Percentiles rank a stretch among this genome's conserved stretches.
Conservation (phyloP, 23 tunicate species). For the Halocynthia aurantium region DNA sequence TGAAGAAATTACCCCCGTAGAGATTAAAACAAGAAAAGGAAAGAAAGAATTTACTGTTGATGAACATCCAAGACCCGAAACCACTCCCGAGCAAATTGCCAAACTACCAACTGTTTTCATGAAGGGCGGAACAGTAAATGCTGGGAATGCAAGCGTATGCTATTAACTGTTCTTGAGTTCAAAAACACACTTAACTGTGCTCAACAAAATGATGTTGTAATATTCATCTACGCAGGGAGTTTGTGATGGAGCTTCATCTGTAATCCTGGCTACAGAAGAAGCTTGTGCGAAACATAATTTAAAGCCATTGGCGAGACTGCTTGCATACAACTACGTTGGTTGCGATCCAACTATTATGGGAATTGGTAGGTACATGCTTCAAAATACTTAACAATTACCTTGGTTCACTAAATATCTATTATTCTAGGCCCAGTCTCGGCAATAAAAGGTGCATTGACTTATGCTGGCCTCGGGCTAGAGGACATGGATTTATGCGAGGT, state of each 20-base stretch:
- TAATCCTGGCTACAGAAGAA: slow-evolving; percentile 90
- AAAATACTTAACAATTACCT: not conserved
- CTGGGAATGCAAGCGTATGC: slow-evolving; percentile 99
- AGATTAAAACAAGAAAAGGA: slow-evolving; percentile 64
- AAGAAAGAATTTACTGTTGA: slow-evolving; percentile 54
- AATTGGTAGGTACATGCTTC: slow-evolving; percentile 40
- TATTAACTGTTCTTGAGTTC: not conserved
- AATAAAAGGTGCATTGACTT: slow-evolving; percentile 56
- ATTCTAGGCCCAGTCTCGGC: slow-evolving; percentile 80
- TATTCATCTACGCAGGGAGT: slow-evolving; percentile 67
- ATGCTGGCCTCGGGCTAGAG: slow-evolving; percentile 42
- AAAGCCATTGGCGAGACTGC: slow-evolving; percentile 73
- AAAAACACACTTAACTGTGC: not conserved
- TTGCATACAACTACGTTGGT: slow-evolving; percentile 84
- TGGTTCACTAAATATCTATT: not conserved
- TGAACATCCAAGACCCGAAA: slow-evolving; percentile 93
- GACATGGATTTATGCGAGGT: slow-evolving; percentile 95
- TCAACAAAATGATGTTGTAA: not conserved
- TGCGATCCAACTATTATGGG: slow-evolving; percentile 93
- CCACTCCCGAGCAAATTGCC: slow-evolving; percentile 86
- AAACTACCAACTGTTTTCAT: slow-evolving; percentile 91
- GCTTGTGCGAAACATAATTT: slow-evolving; percentile 78
- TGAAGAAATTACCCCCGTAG: slow-evolving; percentile 76
- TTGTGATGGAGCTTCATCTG: slow-evolving; percentile 97
- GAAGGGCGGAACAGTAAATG: slow-evolving; percentile 92